Evolutionary conservation across 2,113 vertebrate species (phyloP).

Genomic region (Petrocephalus microphthalmus): DNA sequence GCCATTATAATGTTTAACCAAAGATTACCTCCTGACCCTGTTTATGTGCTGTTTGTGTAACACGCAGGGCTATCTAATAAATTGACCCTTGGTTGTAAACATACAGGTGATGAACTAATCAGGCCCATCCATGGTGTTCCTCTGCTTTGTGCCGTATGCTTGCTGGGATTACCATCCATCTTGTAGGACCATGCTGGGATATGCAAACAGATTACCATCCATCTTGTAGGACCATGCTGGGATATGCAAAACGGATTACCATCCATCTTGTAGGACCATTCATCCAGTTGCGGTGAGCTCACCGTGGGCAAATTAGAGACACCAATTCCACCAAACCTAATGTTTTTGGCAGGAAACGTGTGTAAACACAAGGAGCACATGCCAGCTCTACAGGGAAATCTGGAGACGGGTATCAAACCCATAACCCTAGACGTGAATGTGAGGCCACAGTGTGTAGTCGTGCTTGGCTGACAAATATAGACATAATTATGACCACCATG

Average conservation of each 20-base stretch:
- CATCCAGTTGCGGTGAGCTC: neutral
- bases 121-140: neutral
- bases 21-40: neutral
- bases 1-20: neutral
- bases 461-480: neutral
- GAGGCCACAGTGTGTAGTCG: neutral
- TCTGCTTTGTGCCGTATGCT: neutral
- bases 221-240: too few species aligned
- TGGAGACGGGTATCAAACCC: neutral
- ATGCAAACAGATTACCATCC: neutral
- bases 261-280: neutral
- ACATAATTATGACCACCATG: neutral
- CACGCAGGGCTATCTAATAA: neutral
- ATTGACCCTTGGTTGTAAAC: neutral
- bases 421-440: neutral
- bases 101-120: neutral
- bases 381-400: neutral
- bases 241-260: too few species aligned
- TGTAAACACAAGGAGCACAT: neutral
- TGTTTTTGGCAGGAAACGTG: neutral
- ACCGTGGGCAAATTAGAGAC: neutral
- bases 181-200: neutral
- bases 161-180: neutral
- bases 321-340: neutral
- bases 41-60: neutral